A percentile compares a stretch with the other conserved stretches of the same genome.
Evolutionary conservation across 53 echinoderm and acorn worm genomes (phyloP).

Genomic region (Temnopleurus reevesii): DNA sequence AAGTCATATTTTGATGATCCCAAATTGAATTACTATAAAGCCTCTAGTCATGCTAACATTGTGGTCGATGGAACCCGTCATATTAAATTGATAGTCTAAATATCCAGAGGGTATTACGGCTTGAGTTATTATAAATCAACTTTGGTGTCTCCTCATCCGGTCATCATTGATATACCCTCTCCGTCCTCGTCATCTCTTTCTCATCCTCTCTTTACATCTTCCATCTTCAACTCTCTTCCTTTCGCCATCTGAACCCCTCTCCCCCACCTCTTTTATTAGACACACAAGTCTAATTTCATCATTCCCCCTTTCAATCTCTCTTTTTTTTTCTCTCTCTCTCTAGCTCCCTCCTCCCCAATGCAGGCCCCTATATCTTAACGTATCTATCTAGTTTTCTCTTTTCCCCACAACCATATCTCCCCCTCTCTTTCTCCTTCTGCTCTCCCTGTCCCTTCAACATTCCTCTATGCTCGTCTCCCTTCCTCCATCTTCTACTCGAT

Average conservation of each 20-base stretch:
- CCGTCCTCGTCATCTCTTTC: neutral
- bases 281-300: neutral
- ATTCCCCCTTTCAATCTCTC: neutral
- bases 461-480: neutral
- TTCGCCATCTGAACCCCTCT: too few species aligned
- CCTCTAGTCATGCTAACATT: neutral
- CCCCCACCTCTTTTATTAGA: neutral
- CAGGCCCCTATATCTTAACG: too few species aligned
- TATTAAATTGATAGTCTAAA: neutral
- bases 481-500: neutral
- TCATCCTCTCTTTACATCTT: neutral
- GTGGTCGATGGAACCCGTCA: neutral
- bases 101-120: conserved; percentile 6
- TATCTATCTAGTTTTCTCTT: too few species aligned
- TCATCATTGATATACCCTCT: neutral
- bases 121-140: conserved; percentile 17
- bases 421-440: neutral
- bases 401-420: neutral
- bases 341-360: too few species aligned
- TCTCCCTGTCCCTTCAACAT: neutral
- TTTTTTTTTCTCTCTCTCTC: neutral
- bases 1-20: conserved; percentile 16
- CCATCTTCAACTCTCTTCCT: neutral
- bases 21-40: neutral
- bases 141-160: neutral